Evolutionary conservation across 2,888 invertebrate genomes (phyloP).

Genomic region (Drosophila algonquin): DNA sequence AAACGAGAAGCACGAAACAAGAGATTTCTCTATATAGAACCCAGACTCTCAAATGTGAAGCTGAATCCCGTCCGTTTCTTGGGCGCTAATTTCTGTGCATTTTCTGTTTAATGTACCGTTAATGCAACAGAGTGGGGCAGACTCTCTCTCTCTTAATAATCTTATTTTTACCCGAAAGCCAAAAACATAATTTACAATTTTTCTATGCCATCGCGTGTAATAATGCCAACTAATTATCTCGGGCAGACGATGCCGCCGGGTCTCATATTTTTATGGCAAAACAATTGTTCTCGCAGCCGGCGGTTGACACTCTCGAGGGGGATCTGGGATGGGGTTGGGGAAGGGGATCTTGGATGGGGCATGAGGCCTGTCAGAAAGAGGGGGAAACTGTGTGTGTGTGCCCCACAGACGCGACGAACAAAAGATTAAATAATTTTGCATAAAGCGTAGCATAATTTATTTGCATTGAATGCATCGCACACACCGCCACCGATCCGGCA

Average conservation of each 20-base stretch:
- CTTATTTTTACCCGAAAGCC: conserved; percentile 43
- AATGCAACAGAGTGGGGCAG: conserved; percentile 25
- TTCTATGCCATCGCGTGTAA: conserved; percentile 57
- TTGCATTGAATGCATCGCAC: conserved; percentile 80
- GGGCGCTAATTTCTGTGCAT: conserved; percentile 74
- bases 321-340: neutral
- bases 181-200: conserved; percentile 63
- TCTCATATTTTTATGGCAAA: conserved; percentile 79
- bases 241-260: conserved; percentile 65
- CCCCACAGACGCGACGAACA: conserved; percentile 72
- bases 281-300: conserved; percentile 60
- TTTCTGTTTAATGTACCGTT: conserved; percentile 72
- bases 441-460: conserved; percentile 81
- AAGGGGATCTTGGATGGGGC: neutral
- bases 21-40: conserved; percentile 23
- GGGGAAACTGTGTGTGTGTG: neutral
- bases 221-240: conserved; percentile 78
- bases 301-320: neutral
- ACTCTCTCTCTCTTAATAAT: conserved; percentile 60
- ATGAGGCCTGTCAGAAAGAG: neutral
- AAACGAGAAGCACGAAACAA: conserved; percentile 9
- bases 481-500: conserved; percentile 77
- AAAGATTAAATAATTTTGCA: conserved; percentile 82
- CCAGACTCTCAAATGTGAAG: neutral
- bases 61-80: neutral